Conservation (phyloP, 2,888 invertebrate genomes). For the Cryptocheilus praepositus region DNA sequence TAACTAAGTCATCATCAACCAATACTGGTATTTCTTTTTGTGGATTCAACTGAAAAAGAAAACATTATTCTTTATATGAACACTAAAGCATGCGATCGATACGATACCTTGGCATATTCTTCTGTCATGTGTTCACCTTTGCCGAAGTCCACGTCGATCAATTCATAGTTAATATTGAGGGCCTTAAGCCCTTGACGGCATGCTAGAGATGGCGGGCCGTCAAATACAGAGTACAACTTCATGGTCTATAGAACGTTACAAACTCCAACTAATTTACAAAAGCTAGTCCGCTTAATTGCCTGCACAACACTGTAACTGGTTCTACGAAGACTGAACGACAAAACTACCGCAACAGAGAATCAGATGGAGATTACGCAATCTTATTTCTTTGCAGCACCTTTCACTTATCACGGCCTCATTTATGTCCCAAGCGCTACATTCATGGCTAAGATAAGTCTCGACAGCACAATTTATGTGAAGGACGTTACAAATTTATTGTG, state of each 20-base stretch:
- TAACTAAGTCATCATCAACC: conserved; percentile 85
- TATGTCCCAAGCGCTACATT: too few species aligned
- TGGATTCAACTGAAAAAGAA: conserved; percentile 81
- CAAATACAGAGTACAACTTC: conserved; percentile 84
- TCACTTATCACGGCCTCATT: not conserved
- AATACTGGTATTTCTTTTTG: conserved; percentile 87
- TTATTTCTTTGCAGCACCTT: not conserved
- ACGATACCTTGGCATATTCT: conserved; percentile 81
- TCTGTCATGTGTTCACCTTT: conserved; percentile 85
- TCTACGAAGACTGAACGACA: not conserved
- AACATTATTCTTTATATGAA: conserved; percentile 20
- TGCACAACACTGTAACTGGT: not conserved
- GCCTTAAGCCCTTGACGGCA: conserved; percentile 82
- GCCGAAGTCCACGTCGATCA: conserved; percentile 82
- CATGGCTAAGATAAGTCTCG: too few species aligned
- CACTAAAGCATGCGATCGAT: not conserved
- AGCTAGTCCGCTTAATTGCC: not conserved
- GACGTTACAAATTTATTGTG: too few species aligned
- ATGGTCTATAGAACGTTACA: conserved; percentile 62
- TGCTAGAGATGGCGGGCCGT: conserved; percentile 87
- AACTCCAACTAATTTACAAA: not conserved
- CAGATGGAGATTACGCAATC: too few species aligned
- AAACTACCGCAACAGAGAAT: not conserved
- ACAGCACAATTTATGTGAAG: too few species aligned
- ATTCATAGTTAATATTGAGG: conserved; percentile 80